Evolutionary conservation across 2,888 invertebrate genomes (phyloP).

Genomic region (Bimastos eiseni): DNA sequence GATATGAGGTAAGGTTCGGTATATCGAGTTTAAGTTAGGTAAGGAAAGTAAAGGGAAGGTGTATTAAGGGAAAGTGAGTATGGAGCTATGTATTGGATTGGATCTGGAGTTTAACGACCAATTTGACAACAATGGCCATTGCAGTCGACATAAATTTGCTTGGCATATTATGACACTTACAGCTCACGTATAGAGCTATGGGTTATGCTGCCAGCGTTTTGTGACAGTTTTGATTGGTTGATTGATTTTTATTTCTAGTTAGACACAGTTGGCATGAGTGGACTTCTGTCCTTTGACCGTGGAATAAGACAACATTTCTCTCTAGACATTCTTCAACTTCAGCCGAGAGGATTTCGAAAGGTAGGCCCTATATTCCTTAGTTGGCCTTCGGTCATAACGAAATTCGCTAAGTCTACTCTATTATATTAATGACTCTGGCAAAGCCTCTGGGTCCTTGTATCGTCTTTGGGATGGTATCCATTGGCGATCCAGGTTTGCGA

Average conservation of each 20-base stretch:
- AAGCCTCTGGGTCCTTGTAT: background rate
- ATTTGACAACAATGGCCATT: too few relatives aligned
- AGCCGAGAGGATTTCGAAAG: conserved; percentile 51
- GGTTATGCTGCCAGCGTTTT: too few relatives aligned
- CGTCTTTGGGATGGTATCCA: background rate
- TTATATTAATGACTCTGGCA: background rate
- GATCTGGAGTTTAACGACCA: too few relatives aligned
- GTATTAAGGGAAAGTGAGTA: too few relatives aligned
- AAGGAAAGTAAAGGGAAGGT: too few relatives aligned
- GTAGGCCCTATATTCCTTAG: conserved; percentile 45
- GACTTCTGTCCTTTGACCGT: conserved; percentile 82
- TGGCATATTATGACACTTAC: too few relatives aligned
- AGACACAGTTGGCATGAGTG: conserved; percentile 82
- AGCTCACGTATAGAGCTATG: too few relatives aligned
- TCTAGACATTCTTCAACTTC: conserved; percentile 68
- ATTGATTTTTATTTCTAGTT: conserved; percentile 68
- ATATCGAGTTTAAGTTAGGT: too few relatives aligned
- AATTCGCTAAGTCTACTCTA: background rate
- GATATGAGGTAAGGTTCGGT: too few relatives aligned
- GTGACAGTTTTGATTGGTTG: background rate
- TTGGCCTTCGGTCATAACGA: background rate
- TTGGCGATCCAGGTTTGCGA: background rate
- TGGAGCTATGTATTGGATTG: too few relatives aligned
- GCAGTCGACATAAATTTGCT: too few relatives aligned
- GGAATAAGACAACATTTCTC: conserved; percentile 82